Percentiles rank a stretch among this genome's conserved stretches.
phyloP scores from a whole-genome alignment of 23 tunicate species.

The Halocynthia roretzi region DNA sequence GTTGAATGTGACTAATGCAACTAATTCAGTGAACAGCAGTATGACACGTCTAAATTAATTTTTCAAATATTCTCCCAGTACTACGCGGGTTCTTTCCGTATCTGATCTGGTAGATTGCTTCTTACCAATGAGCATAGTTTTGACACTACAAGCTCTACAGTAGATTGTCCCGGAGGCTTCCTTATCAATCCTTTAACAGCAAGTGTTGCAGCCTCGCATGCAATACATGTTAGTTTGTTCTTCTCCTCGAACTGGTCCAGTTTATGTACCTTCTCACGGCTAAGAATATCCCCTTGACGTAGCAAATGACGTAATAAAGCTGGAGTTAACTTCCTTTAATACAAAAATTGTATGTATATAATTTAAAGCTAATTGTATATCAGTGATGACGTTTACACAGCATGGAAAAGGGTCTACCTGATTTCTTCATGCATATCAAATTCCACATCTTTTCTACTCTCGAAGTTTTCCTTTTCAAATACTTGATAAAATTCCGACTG shows the following conservation, averaged over 20 bases:
- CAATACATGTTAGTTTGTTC: slow-evolving; percentile 37
- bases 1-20: too few relatives aligned
- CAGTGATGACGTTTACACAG: too few relatives aligned
- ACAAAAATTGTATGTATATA: too few relatives aligned
- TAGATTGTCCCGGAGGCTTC: slow-evolving; percentile 22
- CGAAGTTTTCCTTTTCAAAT: too few relatives aligned
- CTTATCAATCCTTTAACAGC: slow-evolving; percentile 29
- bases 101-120: background rate
- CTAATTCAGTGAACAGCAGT: too few relatives aligned
- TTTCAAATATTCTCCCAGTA: background rate
- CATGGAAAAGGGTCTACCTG: too few relatives aligned
- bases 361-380: too few relatives aligned
- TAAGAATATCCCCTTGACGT: slow-evolving; percentile 74
- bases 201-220: slow-evolving; percentile 41
- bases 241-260: slow-evolving; percentile 37
- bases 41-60: too few relatives aligned
- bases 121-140: slow-evolving; percentile 54
- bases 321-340: slow-evolving; percentile 35
- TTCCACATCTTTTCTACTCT: too few relatives aligned
- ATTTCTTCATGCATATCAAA: too few relatives aligned
- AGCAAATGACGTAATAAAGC: slow-evolving; percentile 43
- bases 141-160: slow-evolving; percentile 34
- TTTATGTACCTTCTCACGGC: slow-evolving; percentile 1
- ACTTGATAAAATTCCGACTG: too few relatives aligned
- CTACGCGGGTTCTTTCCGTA: background rate